These are phyloP conservation scores for Eueremaeus valkanovi DNA, from an alignment of 2,888 invertebrate genomes.

Conservation along the genomic window DNA sequence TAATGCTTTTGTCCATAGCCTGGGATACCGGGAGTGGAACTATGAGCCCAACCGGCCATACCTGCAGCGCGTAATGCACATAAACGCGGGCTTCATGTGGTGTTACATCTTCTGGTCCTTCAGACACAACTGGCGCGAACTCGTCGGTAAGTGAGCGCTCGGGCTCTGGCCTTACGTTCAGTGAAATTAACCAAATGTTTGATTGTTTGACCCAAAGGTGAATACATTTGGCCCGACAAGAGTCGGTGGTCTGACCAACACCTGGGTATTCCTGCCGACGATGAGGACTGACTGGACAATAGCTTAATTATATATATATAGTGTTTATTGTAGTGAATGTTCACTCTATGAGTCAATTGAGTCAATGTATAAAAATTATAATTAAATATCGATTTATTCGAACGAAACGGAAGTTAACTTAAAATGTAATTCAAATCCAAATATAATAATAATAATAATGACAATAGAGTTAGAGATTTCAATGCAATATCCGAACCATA, in stretches of 20 bases:
- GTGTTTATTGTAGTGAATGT: not conserved
- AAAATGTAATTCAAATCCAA: not conserved
- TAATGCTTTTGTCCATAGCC: not conserved
- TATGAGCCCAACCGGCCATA: constrained; percentile 30
- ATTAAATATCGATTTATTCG: not conserved
- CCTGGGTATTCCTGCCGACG: constrained; percentile 40
- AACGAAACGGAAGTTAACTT: not conserved
- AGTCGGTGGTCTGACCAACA: constrained; percentile 35
- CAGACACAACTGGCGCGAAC: constrained; percentile 36
- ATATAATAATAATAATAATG: not conserved
- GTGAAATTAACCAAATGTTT: not conserved
- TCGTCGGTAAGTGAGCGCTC: constrained; percentile 35
- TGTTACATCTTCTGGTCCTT: constrained; percentile 37
- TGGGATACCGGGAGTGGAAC: constrained; percentile 38
- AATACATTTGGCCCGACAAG: constrained; percentile 19
- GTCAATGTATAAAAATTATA: constrained; percentile 9
- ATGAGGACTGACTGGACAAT: not conserved
- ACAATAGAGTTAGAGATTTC: constrained; percentile 26
- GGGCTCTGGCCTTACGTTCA: not conserved
- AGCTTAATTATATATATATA: not conserved
- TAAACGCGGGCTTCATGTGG: constrained; percentile 23
- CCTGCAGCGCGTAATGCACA: not conserved
- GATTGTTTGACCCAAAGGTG: constrained; percentile 4
- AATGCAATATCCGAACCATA: constrained; percentile 49
- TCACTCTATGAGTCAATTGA: not conserved